Evolutionary conservation across 2,797 vertebrate genomes (phyloP).

Genomic region (Adelosebastes latens): DNA sequence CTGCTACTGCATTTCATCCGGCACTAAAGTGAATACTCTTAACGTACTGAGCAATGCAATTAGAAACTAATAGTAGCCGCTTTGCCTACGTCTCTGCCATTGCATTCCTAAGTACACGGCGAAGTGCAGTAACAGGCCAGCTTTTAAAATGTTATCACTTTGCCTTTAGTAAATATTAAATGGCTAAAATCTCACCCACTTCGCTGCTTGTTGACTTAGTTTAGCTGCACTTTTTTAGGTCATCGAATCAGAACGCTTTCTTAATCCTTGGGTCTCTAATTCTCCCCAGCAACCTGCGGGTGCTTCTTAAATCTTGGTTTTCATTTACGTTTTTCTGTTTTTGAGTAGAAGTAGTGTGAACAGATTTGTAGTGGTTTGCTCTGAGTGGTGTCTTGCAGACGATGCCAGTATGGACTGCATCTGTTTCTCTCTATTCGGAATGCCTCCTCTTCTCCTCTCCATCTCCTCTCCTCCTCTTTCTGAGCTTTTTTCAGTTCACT

Average conservation of each 20-base stretch:
- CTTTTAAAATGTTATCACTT: slow-evolving; percentile 62
- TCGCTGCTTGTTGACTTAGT: slow-evolving; percentile 46
- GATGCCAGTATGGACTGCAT: slow-evolving; percentile 81
- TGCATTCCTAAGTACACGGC: slow-evolving; percentile 37
- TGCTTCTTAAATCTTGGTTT: slow-evolving; percentile 73
- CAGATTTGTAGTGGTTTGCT: slow-evolving; percentile 73
- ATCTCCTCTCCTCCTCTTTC: slow-evolving; percentile 52
- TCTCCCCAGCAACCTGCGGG: slow-evolving; percentile 66
- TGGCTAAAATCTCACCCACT: slow-evolving; percentile 47
- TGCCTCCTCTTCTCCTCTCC: slow-evolving; percentile 66
- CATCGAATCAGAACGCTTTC: slow-evolving; percentile 40
- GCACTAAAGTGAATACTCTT: slow-evolving; percentile 23
- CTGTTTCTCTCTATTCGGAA: slow-evolving; percentile 74
- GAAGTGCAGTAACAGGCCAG: slow-evolving; percentile 61
- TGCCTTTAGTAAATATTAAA: slow-evolving; percentile 60
- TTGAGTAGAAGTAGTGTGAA: slow-evolving; percentile 70
- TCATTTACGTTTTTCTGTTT: slow-evolving; percentile 61
- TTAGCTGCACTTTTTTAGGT: slow-evolving; percentile 56
- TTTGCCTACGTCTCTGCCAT: slow-evolving; percentile 39
- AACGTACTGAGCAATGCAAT: slow-evolving; percentile 39
- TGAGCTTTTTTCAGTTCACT: slow-evolving; percentile 56
- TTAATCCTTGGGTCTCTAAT: slow-evolving; percentile 52
- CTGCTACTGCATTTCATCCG: slow-evolving; percentile 50
- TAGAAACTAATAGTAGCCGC: slow-evolving; percentile 35
- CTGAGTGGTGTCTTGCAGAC: slow-evolving; percentile 78